phyloP scores from a whole-genome alignment of 2,113 vertebrate genomes.

The Urocitellus parryii region DNA sequence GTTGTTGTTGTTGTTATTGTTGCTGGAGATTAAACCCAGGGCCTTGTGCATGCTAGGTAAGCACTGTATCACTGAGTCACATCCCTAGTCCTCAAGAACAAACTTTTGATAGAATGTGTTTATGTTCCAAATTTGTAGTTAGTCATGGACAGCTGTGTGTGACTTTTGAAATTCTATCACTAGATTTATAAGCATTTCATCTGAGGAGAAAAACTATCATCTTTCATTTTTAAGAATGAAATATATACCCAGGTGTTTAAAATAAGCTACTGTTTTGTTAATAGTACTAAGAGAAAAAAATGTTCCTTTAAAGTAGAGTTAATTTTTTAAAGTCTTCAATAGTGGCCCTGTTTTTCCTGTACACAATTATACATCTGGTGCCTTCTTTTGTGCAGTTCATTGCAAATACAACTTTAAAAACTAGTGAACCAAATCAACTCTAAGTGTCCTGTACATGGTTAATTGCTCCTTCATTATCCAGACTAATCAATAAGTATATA shows the following conservation, averaged over 20 bases:
- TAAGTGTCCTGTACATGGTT: background rate
- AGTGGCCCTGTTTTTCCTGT: background rate
- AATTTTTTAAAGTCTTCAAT: background rate
- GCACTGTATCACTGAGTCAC: background rate
- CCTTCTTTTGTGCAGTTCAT: background rate
- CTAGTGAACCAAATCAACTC: background rate
- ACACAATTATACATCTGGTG: background rate
- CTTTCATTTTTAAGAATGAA: background rate
- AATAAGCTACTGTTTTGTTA: slow-evolving; percentile 35
- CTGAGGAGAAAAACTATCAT: background rate
- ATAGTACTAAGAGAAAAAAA: background rate
- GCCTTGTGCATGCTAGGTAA: background rate
- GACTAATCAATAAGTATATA: background rate
- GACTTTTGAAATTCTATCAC: background rate
- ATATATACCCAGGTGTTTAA: background rate
- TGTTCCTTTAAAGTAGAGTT: background rate
- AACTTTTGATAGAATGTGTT: background rate
- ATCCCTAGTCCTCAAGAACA: background rate
- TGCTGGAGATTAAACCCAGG: background rate
- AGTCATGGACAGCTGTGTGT: background rate
- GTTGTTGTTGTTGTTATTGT: background rate
- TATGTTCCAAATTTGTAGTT: slow-evolving; percentile 24
- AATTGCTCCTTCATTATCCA: slow-evolving; percentile 8
- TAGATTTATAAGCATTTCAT: background rate
- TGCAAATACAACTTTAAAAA: too few relatives aligned